phyloP scores from a whole-genome alignment of 2,113 vertebrate genomes.

The Labeo catla region DNA sequence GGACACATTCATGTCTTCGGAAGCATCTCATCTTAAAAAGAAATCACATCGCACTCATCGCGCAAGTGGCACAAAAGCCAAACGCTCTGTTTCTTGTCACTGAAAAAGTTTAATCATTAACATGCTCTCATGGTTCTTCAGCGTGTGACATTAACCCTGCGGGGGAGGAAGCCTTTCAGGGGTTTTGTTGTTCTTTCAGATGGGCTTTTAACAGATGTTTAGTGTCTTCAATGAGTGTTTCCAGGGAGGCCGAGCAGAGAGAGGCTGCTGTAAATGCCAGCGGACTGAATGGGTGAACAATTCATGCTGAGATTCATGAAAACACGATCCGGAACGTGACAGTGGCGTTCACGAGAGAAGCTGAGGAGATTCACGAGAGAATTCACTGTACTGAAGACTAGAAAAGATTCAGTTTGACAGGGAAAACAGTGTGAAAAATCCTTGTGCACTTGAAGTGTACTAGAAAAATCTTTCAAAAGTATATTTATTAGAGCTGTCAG shows the following conservation, averaged over 20 bases:
- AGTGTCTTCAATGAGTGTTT: constrained; percentile 17
- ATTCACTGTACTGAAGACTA: background rate
- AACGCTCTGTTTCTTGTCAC: background rate
- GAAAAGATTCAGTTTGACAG: background rate
- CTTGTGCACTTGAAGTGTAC: background rate
- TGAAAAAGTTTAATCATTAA: constrained; percentile 14
- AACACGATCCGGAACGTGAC: background rate
- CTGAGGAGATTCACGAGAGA: background rate
- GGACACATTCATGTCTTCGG: background rate
- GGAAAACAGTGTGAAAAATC: background rate
- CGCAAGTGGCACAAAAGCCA: constrained; percentile 8
- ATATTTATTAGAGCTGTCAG: too few relatives aligned
- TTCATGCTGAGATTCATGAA: background rate
- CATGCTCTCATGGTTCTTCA: background rate
- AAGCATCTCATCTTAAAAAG: background rate
- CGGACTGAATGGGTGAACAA: background rate
- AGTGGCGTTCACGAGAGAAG: background rate
- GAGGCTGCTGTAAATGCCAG: background rate
- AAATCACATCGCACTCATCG: background rate
- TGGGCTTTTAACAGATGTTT: constrained; percentile 6
- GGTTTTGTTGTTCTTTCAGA: background rate
- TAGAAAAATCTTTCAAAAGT: too few relatives aligned
- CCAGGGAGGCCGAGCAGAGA: background rate
- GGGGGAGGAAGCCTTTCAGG: background rate
- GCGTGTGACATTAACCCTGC: background rate